Evolutionary conservation across 2,888 invertebrate species (phyloP).

Genomic region (Sphaerophoria rueppellii): DNA sequence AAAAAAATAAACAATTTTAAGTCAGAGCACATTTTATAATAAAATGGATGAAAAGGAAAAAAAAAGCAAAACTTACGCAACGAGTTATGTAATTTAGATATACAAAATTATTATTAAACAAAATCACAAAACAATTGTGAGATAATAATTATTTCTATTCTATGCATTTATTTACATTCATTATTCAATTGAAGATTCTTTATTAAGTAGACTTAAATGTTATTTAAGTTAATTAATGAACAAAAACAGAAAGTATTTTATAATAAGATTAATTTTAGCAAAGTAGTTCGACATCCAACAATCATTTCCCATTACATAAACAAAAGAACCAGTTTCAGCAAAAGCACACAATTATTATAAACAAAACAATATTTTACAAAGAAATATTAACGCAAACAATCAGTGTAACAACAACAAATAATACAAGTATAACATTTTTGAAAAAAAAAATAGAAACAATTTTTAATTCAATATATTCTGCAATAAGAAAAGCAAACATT

Average conservation of each 20-base stretch:
- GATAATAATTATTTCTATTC: slow-evolving; percentile 36
- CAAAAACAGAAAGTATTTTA: slow-evolving; percentile 46
- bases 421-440: slow-evolving; percentile 45
- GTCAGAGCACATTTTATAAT: slow-evolving; percentile 65
- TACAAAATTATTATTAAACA: slow-evolving; percentile 19
- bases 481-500: slow-evolving; percentile 32
- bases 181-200: slow-evolving; percentile 42
- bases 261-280: slow-evolving; percentile 52
- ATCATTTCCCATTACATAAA: slow-evolving; percentile 26
- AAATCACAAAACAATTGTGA: slow-evolving; percentile 50
- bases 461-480: slow-evolving; percentile 42
- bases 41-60: slow-evolving; percentile 22
- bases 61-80: slow-evolving; percentile 33
- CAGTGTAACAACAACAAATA: slow-evolving; percentile 46
- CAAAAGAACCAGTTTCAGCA: slow-evolving; percentile 35
- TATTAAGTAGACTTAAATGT: slow-evolving; percentile 54
- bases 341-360: not conserved
- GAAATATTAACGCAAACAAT: slow-evolving; percentile 65
- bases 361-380: slow-evolving; percentile 35
- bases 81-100: slow-evolving; percentile 52
- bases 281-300: slow-evolving; percentile 49
- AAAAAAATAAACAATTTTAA: slow-evolving; percentile 19
- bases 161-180: slow-evolving; percentile 70
- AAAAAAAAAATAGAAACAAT: slow-evolving; percentile 29
- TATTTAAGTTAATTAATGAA: slow-evolving; percentile 48